Evolutionary conservation across 2,888 invertebrate genomes (phyloP), one percentile per base, ranked within the genome.

Genomic region (Tetranychus piercei): DNA sequence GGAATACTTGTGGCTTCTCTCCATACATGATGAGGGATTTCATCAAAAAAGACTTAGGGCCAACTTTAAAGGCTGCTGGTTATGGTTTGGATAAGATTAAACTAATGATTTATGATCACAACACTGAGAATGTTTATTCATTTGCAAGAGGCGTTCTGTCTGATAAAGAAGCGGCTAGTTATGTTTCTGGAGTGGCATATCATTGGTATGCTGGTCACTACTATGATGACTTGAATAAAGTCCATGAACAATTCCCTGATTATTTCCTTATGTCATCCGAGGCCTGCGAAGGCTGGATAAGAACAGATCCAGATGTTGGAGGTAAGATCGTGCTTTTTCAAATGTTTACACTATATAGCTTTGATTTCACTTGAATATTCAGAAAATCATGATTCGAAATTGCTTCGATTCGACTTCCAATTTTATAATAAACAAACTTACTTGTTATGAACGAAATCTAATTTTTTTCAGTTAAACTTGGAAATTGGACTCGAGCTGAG

Each of bases 231-330:
- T 15, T 69, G 20, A 23, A 22, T 1, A 20, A 69, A 69, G 34
- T 69, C 8, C 69, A 69, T 22, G 22, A 20, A 1, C n/a, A 69
- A 7, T 73, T 87, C 81, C 89, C 89, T 0, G 84, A 87, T 76
- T 88, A 89, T 81, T 87, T 91, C 77, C 82, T 92, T 15, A 81
- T 94, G 7, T 86, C 88, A 55, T 91, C 92, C 0, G 94, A 94
- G 83, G 90, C 92, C 18, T 90, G 90, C 80, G 85, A 86, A 81
- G 89, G 89, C 9, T 55, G 55, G 55, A 3, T 55, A 15, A 9
- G 55, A 55, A 15, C 11, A 6, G 11, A 15, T 55, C 11, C 9
- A 55, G 55, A 55, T 55, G 15, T 15, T 55, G 15, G 15, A 55
- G 55, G 55, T 55, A 15, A 55, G 55, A 34, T 34, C 2, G 0